Base-by-base conservation (phyloP, 2,797 vertebrate species). In the Malacoctenus gilli region DNA sequence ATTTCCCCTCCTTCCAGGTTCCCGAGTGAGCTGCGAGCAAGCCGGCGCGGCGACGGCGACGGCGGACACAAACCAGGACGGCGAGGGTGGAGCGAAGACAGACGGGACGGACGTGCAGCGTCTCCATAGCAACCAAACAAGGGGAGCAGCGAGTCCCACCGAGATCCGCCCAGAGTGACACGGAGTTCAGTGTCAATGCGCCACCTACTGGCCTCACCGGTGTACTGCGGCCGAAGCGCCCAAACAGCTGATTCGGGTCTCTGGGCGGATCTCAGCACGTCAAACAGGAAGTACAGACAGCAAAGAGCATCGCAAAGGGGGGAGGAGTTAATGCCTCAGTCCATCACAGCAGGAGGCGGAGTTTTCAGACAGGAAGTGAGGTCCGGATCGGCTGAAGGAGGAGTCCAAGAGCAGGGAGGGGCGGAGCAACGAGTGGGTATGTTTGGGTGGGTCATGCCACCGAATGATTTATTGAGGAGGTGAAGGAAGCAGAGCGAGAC, bases 291-390 rank as follows among this genome's bases (percentile, higher is more conserved):
- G 48, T 22, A 19, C 35, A 65, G 18, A 40, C 35, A 40, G 11
- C 69, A 46, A 43, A 50, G 8, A 43, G 18, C 7, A 52, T 15
- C 0, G 18, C 15, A 59, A n/a, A n/a, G n/a, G 59, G 31, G 54
- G 47, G 38, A 55, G 55, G 36, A 59, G 55, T 57, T 50, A 69
- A 60, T 60, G n/a, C 28, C 60, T 60, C 23, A 72, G 66, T 69
- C 52, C 66, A 54, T 64, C 36, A 36, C 21, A 61, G 51, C 35
- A 56, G 59, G 32, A 60, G 44, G 64, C 51, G 34, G 52, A 28
- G 67, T 47, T 51, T n/a, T 72, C 54, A 55, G 52, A 49, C 28
- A 62, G 23, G 56, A 55, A 51, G 37, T 5, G 14, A 11, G 30
- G 25, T 44, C 44, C 21, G 50, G 48, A 72, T 40, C 39, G 61